Conservation (phyloP, 2,888 invertebrate genomes). For the Yponomeuta cagnagella region DNA sequence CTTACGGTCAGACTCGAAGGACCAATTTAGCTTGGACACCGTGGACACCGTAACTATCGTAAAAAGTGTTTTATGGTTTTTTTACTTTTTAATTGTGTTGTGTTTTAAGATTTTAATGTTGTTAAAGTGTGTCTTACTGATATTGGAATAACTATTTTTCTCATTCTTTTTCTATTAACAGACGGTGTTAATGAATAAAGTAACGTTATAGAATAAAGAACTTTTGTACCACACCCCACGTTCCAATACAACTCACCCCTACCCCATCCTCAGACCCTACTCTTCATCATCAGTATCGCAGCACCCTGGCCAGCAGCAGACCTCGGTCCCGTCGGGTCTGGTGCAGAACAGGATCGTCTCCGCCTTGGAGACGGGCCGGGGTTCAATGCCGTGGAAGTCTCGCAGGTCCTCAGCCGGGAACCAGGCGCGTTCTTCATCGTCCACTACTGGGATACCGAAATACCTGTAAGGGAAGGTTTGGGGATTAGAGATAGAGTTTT, state of each 20-base stretch:
- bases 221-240: too few relatives aligned
- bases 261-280: constrained; percentile 26
- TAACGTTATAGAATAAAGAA: too few relatives aligned
- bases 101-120: too few relatives aligned
- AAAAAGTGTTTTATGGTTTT: too few relatives aligned
- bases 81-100: too few relatives aligned
- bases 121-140: too few relatives aligned
- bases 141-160: too few relatives aligned
- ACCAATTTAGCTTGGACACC: too few relatives aligned
- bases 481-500: not conserved
- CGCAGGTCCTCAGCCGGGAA: constrained; percentile 91
- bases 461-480: constrained; percentile 71
- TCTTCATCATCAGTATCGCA: constrained; percentile 70
- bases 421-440: constrained; percentile 94
- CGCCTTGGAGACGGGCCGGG: constrained; percentile 80
- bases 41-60: too few relatives aligned
- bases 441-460: constrained; percentile 86
- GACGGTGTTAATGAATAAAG: too few relatives aligned
- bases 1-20: too few relatives aligned
- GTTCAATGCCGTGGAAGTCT: constrained; percentile 92
- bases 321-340: constrained; percentile 87
- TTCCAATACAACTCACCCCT: not conserved
- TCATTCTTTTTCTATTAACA: too few relatives aligned
- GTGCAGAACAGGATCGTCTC: constrained; percentile 90
- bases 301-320: constrained; percentile 84